Evolutionary conservation across 2,888 invertebrate species (phyloP).

Genomic region (Cremastinae sp.): DNA sequence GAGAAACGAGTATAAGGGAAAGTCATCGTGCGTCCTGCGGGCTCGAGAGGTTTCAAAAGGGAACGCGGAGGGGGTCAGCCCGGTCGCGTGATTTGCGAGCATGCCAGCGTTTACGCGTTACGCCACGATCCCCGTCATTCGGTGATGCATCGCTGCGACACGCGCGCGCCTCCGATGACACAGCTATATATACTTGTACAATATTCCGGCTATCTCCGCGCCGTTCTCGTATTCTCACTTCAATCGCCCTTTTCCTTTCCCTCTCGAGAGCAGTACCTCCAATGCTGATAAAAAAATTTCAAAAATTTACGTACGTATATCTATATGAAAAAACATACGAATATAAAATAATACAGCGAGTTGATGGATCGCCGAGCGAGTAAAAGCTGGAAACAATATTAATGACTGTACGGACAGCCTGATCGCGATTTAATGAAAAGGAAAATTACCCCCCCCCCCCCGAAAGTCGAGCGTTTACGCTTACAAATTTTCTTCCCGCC

Average conservation of each 20-base stretch:
- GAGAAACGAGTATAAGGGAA: conserved; percentile 56
- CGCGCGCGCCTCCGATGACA: conserved; percentile 74
- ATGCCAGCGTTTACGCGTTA: conserved; percentile 64
- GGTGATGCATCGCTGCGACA: conserved; percentile 78
- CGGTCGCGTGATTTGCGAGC: conserved; percentile 75
- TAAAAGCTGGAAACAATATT: conserved; percentile 37
- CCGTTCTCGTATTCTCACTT: conserved; percentile 56
- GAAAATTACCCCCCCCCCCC: neutral
- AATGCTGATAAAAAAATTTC: no score
- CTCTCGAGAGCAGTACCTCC: conserved; percentile 2
- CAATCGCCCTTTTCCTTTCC: conserved; percentile 38
- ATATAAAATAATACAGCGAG: no score
- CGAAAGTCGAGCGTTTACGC: conserved; percentile 18
- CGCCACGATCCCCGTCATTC: conserved; percentile 74
- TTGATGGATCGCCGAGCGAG: neutral
- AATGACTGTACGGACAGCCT: conserved; percentile 27
- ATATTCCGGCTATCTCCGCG: conserved; percentile 42
- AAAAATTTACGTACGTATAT: no score
- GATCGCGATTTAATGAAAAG: conserved; percentile 27
- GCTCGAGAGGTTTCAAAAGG: conserved; percentile 45
- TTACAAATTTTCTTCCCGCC: neutral
- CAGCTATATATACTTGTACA: conserved; percentile 65
- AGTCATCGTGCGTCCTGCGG: conserved; percentile 53
- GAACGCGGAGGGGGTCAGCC: conserved; percentile 31
- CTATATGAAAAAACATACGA: no score